Evolutionary conservation across 2,888 invertebrate genomes (phyloP), one percentile per base, ranked within the genome.

Genomic region (Andrena praecox): DNA sequence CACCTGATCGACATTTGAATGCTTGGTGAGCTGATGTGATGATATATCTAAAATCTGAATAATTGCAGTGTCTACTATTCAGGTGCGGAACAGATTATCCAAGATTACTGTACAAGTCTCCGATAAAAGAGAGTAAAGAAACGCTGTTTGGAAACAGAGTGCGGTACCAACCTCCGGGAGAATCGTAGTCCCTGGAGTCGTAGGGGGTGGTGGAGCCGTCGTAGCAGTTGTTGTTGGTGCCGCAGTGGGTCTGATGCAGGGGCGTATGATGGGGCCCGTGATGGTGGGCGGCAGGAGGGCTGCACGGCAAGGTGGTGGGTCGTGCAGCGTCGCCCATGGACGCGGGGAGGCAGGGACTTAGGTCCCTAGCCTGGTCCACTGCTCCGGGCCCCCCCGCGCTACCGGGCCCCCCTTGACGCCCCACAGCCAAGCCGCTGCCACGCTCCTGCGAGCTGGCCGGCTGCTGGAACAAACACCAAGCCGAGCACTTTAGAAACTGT

Each of bases 291-390:
- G 95, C 94, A 82, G 96, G 92, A 87, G 93, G 94, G 88, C 95
- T 95, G 70, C 95, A 96, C 74, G 95, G 95, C 84, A 95, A 95
- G 82, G 95, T 96, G 82, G 96, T 96, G 87, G 94, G 95, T 87
- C 93, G 90, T 74, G 92, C 93, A 82, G 94, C 93, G 95, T 95
- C 95, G 87, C 95, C 95, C 95, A 95, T 95, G 90, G 95, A 95
- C 91, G 96, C 96, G 77, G 97, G 97, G 85, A 97, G 96, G 92
- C 96, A 96, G 89, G 97, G 97, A 92, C 96, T 96, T 87, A 96
- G 95, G 92, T 96, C 96, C 91, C 96, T 95, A 89, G 96, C 96
- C 92, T 96, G 96, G 93, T 97, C 96, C 95, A 96, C 96, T 92
- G 91, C 92, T 87, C 93, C 92, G 85, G 93, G 92, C 89, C 87